Evolutionary conservation across 1,140 invertebrate genomes (phyloP), one percentile per base, ranked within the genome.

Genomic region (Propsilocerus akamusi): DNA sequence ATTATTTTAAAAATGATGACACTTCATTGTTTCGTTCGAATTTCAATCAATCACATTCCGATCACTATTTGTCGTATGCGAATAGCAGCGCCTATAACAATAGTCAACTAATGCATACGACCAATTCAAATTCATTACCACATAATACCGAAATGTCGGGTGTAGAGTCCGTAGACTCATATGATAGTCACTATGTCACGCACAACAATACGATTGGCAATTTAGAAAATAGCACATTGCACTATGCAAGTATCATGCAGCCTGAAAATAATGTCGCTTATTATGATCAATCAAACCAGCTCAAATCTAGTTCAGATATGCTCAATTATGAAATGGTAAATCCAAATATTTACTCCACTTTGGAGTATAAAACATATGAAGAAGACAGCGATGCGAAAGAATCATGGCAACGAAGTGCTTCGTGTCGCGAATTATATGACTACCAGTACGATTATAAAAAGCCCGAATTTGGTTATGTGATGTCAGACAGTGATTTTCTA

Each of bases 341-440:
- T 55, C 58, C 57, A 51, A 69, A 72, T 62, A 68, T 72, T 50
- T 74, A 73, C 56, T 72, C 71, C 5, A 65, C 60, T 4, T 50
- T 52, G 7, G 46, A 60, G 25, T 3, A 32, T n/a, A 14, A 49
- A n/a, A 26, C 34, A 24, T 60, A 67, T 53, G 58, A 67, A 49
- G 57, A 59, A 2, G 53, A 54, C 12, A 49, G 51, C 11, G 41
- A 53, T 11, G 60, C 60, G 34, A 60, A 62, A 5, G 61, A 65
- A 26, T 60, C 76, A 25, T 81, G 78, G 78, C 75, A 81, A 49
- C 80, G 83, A 57, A 85, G 81, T 60, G 78, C 81, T 54, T 83
- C 80, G 57, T 86, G 83, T 67, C 75, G 79, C 59, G 81, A 85
- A 56, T 69, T 84, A 22, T 80, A 82, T 59, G 78, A 79, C 60